Evolutionary conservation across 2,797 vertebrate species (phyloP).

Genomic region (Gobio occitaniae): DNA sequence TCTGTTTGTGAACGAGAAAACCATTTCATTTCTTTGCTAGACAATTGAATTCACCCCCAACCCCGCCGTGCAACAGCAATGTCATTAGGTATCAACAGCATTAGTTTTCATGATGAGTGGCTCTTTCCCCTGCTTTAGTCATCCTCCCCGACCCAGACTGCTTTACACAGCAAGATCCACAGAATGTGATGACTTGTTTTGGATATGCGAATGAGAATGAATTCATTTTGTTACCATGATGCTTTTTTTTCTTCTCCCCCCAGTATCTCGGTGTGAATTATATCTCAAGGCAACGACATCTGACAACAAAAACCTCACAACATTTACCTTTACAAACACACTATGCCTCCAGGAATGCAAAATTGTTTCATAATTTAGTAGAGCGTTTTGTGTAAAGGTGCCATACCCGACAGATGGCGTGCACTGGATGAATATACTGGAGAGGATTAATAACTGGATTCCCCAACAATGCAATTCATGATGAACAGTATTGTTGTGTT

Average conservation of each 20-base stretch:
- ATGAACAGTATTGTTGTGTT: slow-evolving; percentile 34
- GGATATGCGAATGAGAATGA: slow-evolving; percentile 78
- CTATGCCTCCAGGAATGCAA: background rate
- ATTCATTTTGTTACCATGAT: slow-evolving; percentile 76
- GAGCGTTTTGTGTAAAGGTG: slow-evolving; percentile 23
- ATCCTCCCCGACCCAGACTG: slow-evolving; percentile 58
- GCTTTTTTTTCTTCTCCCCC: slow-evolving; percentile 72
- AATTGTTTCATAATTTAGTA: slow-evolving; percentile 13
- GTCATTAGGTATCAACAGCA: slow-evolving; percentile 43
- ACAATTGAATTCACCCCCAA: slow-evolving; percentile 38
- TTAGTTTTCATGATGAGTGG: slow-evolving; percentile 34
- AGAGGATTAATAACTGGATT: slow-evolving; percentile 47
- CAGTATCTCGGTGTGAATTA: slow-evolving; percentile 47
- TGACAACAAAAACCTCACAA: slow-evolving; percentile 7
- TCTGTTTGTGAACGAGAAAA: slow-evolving; percentile 36
- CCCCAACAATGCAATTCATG: slow-evolving; percentile 27
- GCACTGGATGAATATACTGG: slow-evolving; percentile 37
- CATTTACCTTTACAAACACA: slow-evolving; percentile 25
- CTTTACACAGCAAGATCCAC: slow-evolving; percentile 45
- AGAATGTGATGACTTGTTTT: slow-evolving; percentile 68
- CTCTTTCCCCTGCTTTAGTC: slow-evolving; percentile 59
- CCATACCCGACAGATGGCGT: slow-evolving; percentile 33
- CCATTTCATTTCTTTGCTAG: slow-evolving; percentile 44
- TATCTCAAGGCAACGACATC: slow-evolving; percentile 20
- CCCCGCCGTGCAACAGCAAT: slow-evolving; percentile 23